These are phyloP conservation scores for Gonatopus flavifemur DNA, from an alignment of 1,140 invertebrate genomes.

Conservation along the genomic window DNA sequence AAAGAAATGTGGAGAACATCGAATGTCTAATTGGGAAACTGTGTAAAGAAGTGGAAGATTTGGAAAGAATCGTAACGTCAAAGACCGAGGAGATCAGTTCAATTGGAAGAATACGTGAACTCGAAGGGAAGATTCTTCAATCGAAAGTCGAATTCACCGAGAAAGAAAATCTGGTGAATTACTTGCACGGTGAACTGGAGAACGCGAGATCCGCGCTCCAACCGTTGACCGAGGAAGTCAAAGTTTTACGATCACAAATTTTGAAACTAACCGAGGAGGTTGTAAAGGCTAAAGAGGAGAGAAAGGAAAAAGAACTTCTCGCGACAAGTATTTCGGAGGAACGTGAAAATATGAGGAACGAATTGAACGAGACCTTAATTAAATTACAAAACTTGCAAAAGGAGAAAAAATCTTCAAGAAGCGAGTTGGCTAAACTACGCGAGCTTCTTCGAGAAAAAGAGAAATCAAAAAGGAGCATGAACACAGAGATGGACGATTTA, in stretches of 20 bases:
- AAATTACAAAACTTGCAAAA: slow-evolving; percentile 8
- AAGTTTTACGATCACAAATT: background rate
- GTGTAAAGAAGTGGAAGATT: slow-evolving; percentile 16
- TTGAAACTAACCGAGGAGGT: slow-evolving; percentile 9
- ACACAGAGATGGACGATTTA: slow-evolving; percentile 1
- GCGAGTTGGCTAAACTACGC: slow-evolving; percentile 15
- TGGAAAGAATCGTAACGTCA: slow-evolving; percentile 19
- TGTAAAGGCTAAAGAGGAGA: slow-evolving; percentile 1
- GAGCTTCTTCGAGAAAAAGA: slow-evolving; percentile 11
- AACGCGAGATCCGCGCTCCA: slow-evolving; percentile 3
- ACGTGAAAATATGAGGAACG: background rate
- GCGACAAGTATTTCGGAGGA: slow-evolving; percentile 7
- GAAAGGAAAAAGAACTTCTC: background rate
- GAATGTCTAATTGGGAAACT: slow-evolving; percentile 14
- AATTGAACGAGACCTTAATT: slow-evolving; percentile 11
- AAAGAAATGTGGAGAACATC: no score
- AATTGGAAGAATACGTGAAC: slow-evolving; percentile 16
- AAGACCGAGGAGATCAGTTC: slow-evolving; percentile 12
- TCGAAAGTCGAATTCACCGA: slow-evolving; percentile 13
- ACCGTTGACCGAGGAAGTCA: slow-evolving; percentile 2
- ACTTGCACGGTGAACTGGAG: slow-evolving; percentile 7
- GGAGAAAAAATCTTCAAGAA: slow-evolving; percentile 11
- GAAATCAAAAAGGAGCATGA: slow-evolving; percentile 14
- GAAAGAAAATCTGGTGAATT: slow-evolving; percentile 8
- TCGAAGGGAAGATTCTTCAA: slow-evolving; percentile 12